Base-by-base conservation (phyloP, 2,888 invertebrate genomes). In the Auanema freiburgensis region DNA sequence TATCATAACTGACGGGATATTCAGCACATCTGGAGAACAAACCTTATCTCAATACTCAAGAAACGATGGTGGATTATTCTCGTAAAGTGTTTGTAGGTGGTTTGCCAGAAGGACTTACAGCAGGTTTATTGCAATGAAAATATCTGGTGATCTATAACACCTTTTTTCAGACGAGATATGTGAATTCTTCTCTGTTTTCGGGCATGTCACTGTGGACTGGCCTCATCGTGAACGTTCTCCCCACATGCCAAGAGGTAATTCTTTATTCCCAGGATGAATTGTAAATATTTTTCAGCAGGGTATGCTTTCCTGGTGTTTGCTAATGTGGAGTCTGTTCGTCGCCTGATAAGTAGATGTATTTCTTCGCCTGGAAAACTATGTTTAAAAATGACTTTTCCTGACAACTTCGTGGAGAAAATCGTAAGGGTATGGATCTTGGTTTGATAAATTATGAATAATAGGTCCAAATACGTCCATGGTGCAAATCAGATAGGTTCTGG, bases 221-320 rank as follows among this genome's bases (percentile, higher is more conserved):
- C 46, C 46, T 16, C 46, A 46, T 16, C 46, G 46, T 5, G 21
- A 46, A 16, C 16, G 21, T 16, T 46, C 18, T 10, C 46, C 46
- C 10, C 16, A 46, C 46, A 18, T 18, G 16, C 46, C 46, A 18
- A 16, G 16, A 46, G 46, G 46, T 46, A 10, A 16, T 46, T 21
- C 10, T 18, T 10, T 46, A 3, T 46, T 18, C 16, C 10, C 16
- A 46, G 16, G 21, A 18, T 5, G 21, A 10, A 5, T 18, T 3
- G 46, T 46, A 21, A 33, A 46, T 46, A 16, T 16, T 46, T 46
- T 46, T 21, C 46, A 46, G 46, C 46, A 18, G 46, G 21, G 16
- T 46, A 18, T 46, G 46, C 18, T 16, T 46, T 46, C 10, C 46
- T 46, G 3, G 46, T 46, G 16, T 46, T 46, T 21, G 16, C 4